Evolutionary conservation across 2,797 vertebrate species (phyloP).

Genomic region (Sciurus carolinensis): DNA sequence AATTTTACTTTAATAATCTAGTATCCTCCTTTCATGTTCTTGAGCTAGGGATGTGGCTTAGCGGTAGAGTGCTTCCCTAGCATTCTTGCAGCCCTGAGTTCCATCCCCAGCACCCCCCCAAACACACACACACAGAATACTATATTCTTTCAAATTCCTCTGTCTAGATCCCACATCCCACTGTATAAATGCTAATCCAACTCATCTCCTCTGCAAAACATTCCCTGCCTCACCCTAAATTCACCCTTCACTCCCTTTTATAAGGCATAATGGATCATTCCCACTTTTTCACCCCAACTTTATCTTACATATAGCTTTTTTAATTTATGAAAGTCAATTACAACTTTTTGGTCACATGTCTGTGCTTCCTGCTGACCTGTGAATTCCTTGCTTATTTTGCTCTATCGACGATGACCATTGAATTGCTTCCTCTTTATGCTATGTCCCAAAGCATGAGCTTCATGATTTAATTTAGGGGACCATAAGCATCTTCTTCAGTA

Average conservation of each 20-base stretch:
- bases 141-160: constrained; percentile 42
- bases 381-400: not conserved
- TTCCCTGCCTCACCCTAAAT: not conserved
- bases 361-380: not conserved
- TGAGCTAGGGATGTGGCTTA: not conserved
- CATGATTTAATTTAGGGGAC: not conserved
- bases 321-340: not conserved
- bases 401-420: not conserved
- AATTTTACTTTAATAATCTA: constrained; percentile 30
- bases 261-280: not conserved
- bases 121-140: not conserved
- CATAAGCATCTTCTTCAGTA: not conserved
- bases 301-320: not conserved
- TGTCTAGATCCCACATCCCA: not conserved
- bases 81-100: too few relatives aligned
- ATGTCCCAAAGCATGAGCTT: not conserved
- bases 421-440: not conserved
- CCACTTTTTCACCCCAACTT: not conserved
- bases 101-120: too few relatives aligned
- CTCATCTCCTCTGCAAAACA: not conserved
- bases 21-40: constrained; percentile 18
- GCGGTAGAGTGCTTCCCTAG: too few relatives aligned
- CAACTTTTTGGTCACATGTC: not conserved
- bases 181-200: not conserved
- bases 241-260: not conserved